Percentiles rank a stretch among this genome's conserved stretches.
Conservation (phyloP, 2,888 invertebrate genomes). For the Tetranychus piercei region DNA sequence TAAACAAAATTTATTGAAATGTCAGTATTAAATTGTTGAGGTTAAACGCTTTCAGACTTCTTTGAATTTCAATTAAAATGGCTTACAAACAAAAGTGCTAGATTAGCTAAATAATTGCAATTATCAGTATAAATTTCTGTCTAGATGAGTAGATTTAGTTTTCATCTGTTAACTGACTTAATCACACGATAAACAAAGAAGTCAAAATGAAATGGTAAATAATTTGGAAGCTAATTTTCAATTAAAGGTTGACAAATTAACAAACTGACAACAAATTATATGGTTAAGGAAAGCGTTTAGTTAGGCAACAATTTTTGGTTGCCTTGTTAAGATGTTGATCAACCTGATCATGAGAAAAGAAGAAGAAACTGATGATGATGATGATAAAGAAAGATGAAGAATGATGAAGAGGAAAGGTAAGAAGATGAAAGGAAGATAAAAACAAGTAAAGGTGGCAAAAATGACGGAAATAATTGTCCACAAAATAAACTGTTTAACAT, state of each 20-base stretch:
- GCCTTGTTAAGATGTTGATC: background rate
- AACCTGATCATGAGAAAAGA: background rate
- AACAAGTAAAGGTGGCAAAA: background rate
- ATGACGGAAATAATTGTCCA: background rate
- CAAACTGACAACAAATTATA: background rate
- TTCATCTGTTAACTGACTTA: background rate
- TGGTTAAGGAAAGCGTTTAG: background rate
- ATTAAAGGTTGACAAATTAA: slow-evolving; percentile 1
- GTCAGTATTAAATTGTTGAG: too few relatives aligned
- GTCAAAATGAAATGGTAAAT: background rate
- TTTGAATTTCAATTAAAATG: too few relatives aligned
- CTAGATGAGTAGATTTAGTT: background rate
- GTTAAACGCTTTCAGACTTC: too few relatives aligned
- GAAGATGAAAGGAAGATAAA: background rate
- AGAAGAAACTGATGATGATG: background rate
- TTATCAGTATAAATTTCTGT: too few relatives aligned
- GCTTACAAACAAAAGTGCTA: too few relatives aligned
- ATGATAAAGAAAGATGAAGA: background rate
- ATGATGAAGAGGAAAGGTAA: background rate
- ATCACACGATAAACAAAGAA: background rate
- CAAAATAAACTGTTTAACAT: background rate
- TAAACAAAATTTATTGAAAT: too few relatives aligned
- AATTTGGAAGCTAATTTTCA: background rate
- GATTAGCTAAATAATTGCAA: too few relatives aligned
- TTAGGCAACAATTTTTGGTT: background rate